Evolutionary conservation across 2,888 invertebrate genomes (phyloP).

Genomic region (Troides aeacus): DNA sequence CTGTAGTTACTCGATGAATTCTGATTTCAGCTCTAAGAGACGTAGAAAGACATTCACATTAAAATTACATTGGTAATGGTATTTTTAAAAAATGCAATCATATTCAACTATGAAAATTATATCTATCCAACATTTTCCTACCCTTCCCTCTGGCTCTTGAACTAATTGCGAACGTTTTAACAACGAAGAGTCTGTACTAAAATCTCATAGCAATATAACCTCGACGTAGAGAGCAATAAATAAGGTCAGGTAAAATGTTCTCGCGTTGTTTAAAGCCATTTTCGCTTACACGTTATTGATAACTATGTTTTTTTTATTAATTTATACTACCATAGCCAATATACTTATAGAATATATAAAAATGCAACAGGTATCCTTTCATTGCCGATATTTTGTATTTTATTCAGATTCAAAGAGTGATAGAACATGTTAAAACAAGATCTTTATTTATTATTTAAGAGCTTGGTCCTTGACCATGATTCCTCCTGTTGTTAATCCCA

Average conservation of each 20-base stretch:
- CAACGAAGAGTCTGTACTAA: neutral
- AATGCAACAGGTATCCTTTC: no score
- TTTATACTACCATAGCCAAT: neutral
- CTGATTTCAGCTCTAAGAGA: neutral
- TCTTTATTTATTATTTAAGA: no score
- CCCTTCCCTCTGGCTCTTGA: neutral
- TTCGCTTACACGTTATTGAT: neutral
- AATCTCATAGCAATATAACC: constrained; percentile 13
- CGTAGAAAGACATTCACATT: neutral
- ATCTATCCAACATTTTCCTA: neutral
- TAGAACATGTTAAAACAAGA: no score
- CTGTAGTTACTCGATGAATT: neutral
- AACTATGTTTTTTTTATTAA: neutral
- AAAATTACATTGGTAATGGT: neutral
- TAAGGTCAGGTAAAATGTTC: constrained; percentile 23
- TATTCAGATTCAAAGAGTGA: no score
- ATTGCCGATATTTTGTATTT: no score
- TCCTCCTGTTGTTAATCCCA: no score
- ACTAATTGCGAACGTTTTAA: neutral
- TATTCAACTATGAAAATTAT: neutral
- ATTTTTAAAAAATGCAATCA: neutral
- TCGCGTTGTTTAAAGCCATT: neutral
- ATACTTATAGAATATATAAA: no score
- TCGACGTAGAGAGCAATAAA: constrained; percentile 8
- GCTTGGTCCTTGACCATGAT: no score